Conservation (phyloP, 2,888 invertebrate genomes). For the Nymphalis c-album region DNA sequence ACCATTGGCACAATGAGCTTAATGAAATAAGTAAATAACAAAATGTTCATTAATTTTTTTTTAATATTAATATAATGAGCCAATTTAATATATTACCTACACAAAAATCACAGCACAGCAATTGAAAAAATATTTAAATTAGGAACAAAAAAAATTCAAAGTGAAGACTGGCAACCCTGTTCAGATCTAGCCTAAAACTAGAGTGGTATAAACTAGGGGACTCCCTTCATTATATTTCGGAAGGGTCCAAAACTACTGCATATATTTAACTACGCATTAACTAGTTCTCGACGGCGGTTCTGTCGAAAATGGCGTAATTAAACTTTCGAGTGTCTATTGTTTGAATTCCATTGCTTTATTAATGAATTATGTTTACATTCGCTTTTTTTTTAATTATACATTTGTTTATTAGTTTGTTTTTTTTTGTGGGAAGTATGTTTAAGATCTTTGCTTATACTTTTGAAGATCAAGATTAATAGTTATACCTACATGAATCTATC, state of each 20-base stretch:
- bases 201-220: slow-evolving; percentile 36
- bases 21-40: too few species aligned
- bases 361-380: background rate
- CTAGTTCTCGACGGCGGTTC: slow-evolving; percentile 33
- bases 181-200: slow-evolving; percentile 37
- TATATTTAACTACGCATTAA: slow-evolving; percentile 32
- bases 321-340: slow-evolving; percentile 13
- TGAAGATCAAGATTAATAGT: too few species aligned
- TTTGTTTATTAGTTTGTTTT: too few species aligned
- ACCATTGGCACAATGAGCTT: too few species aligned
- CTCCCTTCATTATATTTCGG: slow-evolving; percentile 37
- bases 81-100: too few species aligned
- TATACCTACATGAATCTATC: too few species aligned
- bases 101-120: too few species aligned
- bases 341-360: slow-evolving; percentile 2
- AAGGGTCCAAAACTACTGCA: slow-evolving; percentile 36
- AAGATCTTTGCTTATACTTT: too few species aligned
- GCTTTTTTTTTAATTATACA: background rate
- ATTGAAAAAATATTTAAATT: background rate
- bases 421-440: too few species aligned
- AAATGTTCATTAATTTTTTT: too few species aligned
- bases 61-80: too few species aligned
- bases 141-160: background rate
- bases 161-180: slow-evolving; percentile 14
- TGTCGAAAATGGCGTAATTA: slow-evolving; percentile 19